Evolutionary conservation across 2,797 vertebrate genomes (phyloP).

Genomic region (Rhynchonycteris naso): DNA sequence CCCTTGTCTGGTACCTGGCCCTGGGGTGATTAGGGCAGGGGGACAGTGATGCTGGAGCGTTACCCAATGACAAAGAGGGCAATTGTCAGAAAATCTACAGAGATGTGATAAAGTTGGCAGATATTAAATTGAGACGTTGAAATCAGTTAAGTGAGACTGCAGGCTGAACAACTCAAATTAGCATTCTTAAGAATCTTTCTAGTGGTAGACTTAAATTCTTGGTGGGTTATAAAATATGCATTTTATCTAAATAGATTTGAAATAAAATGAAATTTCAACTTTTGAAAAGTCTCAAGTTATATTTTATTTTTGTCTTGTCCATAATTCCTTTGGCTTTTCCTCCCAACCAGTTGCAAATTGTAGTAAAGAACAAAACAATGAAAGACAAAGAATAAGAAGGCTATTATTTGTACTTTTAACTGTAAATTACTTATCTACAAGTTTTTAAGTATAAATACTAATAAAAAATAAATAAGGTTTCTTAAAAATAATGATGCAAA

Average conservation of each 20-base stretch:
- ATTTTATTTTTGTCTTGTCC: slow-evolving; percentile 11
- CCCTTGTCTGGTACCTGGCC: neutral
- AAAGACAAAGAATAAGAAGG: slow-evolving; percentile 26
- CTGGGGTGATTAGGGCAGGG: neutral
- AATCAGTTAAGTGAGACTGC: neutral
- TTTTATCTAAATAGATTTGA: neutral
- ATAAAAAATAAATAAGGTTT: slow-evolving; percentile 14
- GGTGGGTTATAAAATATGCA: neutral
- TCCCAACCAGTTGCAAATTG: slow-evolving; percentile 9
- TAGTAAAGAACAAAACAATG: neutral
- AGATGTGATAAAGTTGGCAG: neutral
- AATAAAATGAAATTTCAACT: slow-evolving; percentile 19
- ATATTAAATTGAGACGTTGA: neutral
- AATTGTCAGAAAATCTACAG: neutral
- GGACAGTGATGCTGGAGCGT: neutral
- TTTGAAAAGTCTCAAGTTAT: slow-evolving; percentile 18
- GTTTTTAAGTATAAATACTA: neutral
- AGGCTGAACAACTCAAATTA: neutral
- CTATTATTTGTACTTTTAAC: neutral
- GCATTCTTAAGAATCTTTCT: neutral
- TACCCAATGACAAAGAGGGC: neutral
- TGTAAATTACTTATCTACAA: neutral
- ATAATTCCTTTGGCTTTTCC: slow-evolving; percentile 28
- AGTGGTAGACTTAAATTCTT: neutral
- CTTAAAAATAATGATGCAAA: neutral